Conservation (phyloP, 2,888 invertebrate species). For the Drosophila hamatofila region DNA sequence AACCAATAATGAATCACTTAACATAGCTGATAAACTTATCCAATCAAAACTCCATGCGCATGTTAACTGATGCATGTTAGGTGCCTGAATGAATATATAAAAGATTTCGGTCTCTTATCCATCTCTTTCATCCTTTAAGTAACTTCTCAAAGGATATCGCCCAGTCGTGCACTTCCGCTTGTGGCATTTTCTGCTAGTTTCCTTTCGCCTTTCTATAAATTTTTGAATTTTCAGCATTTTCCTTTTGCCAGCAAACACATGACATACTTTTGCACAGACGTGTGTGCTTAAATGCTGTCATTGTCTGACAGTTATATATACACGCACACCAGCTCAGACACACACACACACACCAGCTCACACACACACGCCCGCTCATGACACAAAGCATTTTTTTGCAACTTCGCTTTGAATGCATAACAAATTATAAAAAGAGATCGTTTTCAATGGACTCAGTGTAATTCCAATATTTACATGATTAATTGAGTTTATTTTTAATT, state of each 20-base stretch:
- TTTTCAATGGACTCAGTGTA: conserved; percentile 23
- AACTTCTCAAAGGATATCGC: neutral
- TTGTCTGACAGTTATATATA: conserved; percentile 50
- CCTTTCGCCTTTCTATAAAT: conserved; percentile 59
- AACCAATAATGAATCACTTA: too few relatives aligned
- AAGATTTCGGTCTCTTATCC: neutral
- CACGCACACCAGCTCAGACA: conserved; percentile 9
- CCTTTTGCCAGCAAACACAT: conserved; percentile 38
- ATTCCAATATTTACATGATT: conserved; percentile 75
- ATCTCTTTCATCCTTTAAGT: neutral
- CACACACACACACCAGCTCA: neutral
- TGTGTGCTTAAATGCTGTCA: conserved; percentile 64
- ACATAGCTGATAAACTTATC: too few relatives aligned
- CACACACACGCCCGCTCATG: neutral
- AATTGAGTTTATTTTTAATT: conserved; percentile 78
- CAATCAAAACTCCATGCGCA: too few relatives aligned
- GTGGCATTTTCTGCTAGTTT: conserved; percentile 44
- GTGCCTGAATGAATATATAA: too few relatives aligned
- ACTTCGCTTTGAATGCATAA: conserved; percentile 37
- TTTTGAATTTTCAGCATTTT: conserved; percentile 65
- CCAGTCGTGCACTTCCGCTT: conserved; percentile 1
- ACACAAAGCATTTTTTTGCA: conserved; percentile 22
- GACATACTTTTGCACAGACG: conserved; percentile 53
- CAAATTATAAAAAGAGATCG: conserved; percentile 12
- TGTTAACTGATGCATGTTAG: too few relatives aligned